A percentile compares a stretch with the other conserved stretches of the same genome.
Evolutionary conservation across 1,140 invertebrate genomes (phyloP).

Genomic region (Capitella teleta): DNA sequence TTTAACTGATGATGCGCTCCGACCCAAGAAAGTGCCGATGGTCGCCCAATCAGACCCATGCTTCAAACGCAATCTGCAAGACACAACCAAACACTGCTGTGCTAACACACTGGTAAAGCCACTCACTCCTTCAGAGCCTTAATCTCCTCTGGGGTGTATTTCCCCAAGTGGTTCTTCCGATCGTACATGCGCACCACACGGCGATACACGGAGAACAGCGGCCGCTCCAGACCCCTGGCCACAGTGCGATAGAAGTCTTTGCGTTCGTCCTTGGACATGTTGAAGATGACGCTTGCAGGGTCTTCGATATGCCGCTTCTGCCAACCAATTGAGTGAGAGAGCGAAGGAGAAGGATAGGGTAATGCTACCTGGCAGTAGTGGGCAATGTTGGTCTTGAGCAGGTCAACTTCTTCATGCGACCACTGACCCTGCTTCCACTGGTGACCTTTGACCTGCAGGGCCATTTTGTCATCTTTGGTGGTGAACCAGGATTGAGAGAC

Average conservation of each 20-base stretch:
- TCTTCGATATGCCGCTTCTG: conserved; percentile 38
- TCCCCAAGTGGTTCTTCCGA: conserved; percentile 46
- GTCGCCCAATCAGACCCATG: conserved; percentile 47
- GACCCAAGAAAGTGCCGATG: conserved; percentile 43
- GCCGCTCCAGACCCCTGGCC: conserved; percentile 43
- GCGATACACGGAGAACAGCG: conserved; percentile 46
- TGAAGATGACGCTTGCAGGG: conserved; percentile 45
- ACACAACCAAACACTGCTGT: background rate
- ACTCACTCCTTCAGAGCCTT: conserved; percentile 40
- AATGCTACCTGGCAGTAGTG: conserved; percentile 43
- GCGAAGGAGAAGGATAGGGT: no score
- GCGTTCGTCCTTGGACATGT: conserved; percentile 46
- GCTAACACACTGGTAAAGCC: background rate
- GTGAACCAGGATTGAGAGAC: conserved; percentile 41
- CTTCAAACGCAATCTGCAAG: conserved; percentile 33
- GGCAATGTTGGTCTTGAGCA: conserved; percentile 41
- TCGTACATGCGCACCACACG: conserved; percentile 48
- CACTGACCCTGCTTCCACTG: conserved; percentile 47
- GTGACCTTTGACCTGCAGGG: conserved; percentile 39
- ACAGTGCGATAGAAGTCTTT: conserved; percentile 46
- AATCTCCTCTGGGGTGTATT: conserved; percentile 45
- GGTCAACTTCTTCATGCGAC: conserved; percentile 44
- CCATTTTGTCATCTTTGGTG: conserved; percentile 39
- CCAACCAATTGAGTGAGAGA: no score
- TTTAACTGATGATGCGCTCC: conserved; percentile 48